Evolutionary conservation across 2,113 vertebrate species (phyloP), one percentile per base, ranked within the genome.

Genomic region (Geococcyx californianus): DNA sequence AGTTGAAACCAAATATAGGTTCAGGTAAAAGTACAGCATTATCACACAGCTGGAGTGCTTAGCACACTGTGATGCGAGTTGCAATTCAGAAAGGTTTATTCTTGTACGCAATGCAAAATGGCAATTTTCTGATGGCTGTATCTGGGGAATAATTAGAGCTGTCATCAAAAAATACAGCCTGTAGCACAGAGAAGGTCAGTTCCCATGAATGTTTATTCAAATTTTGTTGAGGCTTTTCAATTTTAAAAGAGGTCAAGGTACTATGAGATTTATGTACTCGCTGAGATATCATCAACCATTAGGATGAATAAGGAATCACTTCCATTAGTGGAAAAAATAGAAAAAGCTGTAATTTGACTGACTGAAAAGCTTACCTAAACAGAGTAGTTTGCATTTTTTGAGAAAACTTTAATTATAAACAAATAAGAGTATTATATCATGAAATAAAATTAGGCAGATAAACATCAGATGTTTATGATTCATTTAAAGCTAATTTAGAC

Each of bases 81-180:
- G n/a, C 29, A 83, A 25, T 59, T 45, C 23, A 76, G 42, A 86
- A 83, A 89, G 13, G 44, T 3, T 96, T 81, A 31, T 76, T 94
- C 75, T 67, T 4, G 2, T 55, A 42, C 24, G 55, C 44, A 87
- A 40, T 64, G 21, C 14, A 76, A 95, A 95, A 75, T 56, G 55
- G 13, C 11, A 87, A 78, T 87, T 63, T 93, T 86, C 56, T 77
- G 47, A 40, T 78, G 33, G 52, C 13, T 81, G 13, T 87, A 68
- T 62, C 52, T 87, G 59, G 85, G 47, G 36, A 83, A 89, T 93
- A 95, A 93, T 85, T 96, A 66, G 47, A 85, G 24, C 31, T 87
- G 55, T 68, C 70, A 58, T 69, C n/a, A 80, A 51, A 83, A 90
- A 96, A 93, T 72, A 77, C 29, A 60, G 20, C 9, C 40, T 23